Evolutionary conservation across 2,797 vertebrate genomes (phyloP), one percentile per base, ranked within the genome.

Genomic region (Gymnopithys bicolor): DNA sequence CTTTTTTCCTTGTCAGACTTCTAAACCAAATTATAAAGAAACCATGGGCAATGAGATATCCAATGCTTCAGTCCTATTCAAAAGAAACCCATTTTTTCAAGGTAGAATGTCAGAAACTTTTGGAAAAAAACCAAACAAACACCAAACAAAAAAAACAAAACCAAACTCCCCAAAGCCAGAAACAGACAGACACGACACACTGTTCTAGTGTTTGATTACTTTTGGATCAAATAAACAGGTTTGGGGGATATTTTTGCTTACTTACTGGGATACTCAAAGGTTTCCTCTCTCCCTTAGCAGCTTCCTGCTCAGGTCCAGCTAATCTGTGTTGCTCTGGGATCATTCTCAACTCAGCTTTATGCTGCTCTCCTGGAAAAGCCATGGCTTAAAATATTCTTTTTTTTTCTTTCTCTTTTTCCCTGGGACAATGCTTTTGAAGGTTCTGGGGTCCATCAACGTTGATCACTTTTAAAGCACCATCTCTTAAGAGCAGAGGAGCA

Each of bases 401-500:
- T 25, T 69, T 35, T 49, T 49, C 13, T 66, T 69, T 63, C 28
- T 17, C 8, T 83, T 51, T 45, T 52, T 1, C 8, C 8, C 7
- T 70, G 10, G 10, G 11, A 37, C 64, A 64, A 39, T 33, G 24
- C 25, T 64, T 64, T 46, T 58, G 45, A 46, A 45, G n/a, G 21
- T 33, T 12, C 19, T 16, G 5, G 5, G 5, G 3, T 39, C 14
- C 24, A 30, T 7, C 0, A 0, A 3, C 27, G 4, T 27, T 52
- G 51, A 3, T 46, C 3, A 7, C 5, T 51, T 83, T 70, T 52
- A 33, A 52, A 64, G 8, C 10, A 39, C 14, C 23, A 24, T 9
- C 10, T 69, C 41, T 9, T 15, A 63, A 76, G 9, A 43, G 4
- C 17, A 45, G 28, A 33, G 24, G 19, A 58, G 28, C 28, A 69